Evolutionary conservation across 2,797 vertebrate species (phyloP).

Genomic region (Coreius guichenoti): DNA sequence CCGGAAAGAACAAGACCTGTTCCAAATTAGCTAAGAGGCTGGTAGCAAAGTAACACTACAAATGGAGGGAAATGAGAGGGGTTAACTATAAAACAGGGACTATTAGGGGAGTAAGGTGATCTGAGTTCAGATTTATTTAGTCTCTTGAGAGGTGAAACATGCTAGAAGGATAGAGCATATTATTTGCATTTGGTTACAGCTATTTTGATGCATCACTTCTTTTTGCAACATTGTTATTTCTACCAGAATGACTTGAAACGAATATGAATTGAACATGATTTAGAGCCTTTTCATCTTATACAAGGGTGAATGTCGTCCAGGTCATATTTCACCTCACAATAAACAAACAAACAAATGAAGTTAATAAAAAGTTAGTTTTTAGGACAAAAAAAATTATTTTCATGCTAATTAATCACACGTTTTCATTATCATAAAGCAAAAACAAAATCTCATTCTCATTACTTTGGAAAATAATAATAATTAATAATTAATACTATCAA

Average conservation of each 20-base stretch:
- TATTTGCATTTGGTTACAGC: conserved; percentile 50
- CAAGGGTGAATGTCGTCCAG: not conserved
- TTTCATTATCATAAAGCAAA: not conserved
- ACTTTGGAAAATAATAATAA: not conserved
- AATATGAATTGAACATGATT: not conserved
- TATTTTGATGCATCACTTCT: conserved; percentile 33
- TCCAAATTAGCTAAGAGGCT: not conserved
- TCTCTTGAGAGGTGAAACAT: not conserved
- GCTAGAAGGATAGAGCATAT: not conserved
- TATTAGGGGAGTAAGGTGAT: conserved; percentile 1
- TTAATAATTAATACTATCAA: not conserved
- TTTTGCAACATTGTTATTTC: conserved; percentile 21
- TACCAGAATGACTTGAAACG: not conserved
- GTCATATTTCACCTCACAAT: not conserved
- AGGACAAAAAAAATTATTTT: not conserved
- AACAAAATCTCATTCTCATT: not conserved
- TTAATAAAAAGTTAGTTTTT: not conserved
- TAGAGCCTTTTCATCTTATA: not conserved
- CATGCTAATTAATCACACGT: not conserved
- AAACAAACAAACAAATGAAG: not conserved
- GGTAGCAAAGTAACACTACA: not conserved
- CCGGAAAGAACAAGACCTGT: not conserved
- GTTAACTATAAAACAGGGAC: not conserved
- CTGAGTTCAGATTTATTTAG: conserved; percentile 13
- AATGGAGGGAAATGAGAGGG: not conserved